Conservation (phyloP, 1,140 invertebrate genomes). For the Halyomorpha halys region DNA sequence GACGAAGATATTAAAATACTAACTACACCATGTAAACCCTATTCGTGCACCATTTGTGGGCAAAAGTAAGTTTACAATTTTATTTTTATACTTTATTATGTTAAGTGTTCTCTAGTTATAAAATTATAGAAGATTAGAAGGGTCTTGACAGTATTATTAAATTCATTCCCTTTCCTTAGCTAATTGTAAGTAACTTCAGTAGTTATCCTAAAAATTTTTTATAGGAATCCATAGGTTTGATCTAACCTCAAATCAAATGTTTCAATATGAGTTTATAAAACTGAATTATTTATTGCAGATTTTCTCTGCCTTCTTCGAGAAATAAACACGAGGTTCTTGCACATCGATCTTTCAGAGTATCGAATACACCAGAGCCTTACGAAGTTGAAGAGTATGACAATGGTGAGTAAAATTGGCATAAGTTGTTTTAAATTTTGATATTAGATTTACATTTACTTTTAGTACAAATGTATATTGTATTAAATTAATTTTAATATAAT, state of each 20-base stretch:
- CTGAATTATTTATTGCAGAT: background rate
- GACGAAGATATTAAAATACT: background rate
- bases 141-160: no score
- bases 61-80: constrained; percentile 14
- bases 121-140: no score
- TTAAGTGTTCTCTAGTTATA: no score
- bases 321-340: constrained; percentile 22
- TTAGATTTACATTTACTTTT: background rate
- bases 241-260: no score
- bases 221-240: no score
- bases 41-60: constrained; percentile 17
- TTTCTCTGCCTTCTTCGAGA: constrained; percentile 14
- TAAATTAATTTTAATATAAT: no score
- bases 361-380: background rate
- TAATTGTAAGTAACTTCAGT: no score
- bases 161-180: no score
- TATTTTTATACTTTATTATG: background rate
- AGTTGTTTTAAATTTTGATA: background rate
- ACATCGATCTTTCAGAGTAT: constrained; percentile 13
- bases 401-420: background rate
- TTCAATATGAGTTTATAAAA: background rate
- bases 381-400: constrained; percentile 5
- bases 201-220: no score
- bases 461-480: no score
- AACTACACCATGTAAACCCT: background rate